Evolutionary conservation across 2,113 vertebrate species (phyloP), one percentile per base, ranked within the genome.

Genomic region (Barbus barbus): DNA sequence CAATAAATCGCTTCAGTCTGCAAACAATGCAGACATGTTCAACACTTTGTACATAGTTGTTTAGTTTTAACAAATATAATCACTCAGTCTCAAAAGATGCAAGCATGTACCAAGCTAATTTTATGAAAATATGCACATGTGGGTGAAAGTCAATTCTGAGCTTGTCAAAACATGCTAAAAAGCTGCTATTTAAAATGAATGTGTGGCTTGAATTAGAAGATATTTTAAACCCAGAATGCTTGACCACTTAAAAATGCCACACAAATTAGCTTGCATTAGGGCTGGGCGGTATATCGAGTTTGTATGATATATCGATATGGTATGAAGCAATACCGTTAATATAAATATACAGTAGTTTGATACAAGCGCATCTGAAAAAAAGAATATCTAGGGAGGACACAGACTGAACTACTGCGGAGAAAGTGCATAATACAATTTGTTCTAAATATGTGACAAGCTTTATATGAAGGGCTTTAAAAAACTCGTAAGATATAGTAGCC

Each of bases 151-250:
- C n/a, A 79, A 79, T 44, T 67, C 16, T 51, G 38, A 67, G 60
- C 18, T n/a, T 80, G 60, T 44, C 58, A 65, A 46, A 65, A 65
- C 58, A 80, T 75, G 73, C 73, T 51, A 31, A 75, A 75, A 51
- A 20, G 14, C 73, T 75, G 73, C 44, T 16, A 75, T 75, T 75
- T 44, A 26, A 67, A 73, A 73, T 18, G 7, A 75, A 75, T 12
- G 24, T 18, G 24, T 31, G n/a, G 44, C n/a, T 31, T 20, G 48
- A 18, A 51, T 31, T 20, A 16, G 18, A 75, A 20, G 24, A 31
- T 24, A 44, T 46, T 46, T 73, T 46, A 73, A 46, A 73, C 16
- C 20, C 33, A 51, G 26, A 75, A 75, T 31, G 41, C 46, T 20
- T 48, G 24, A 46, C 26, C 28, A 28, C 48, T 28, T 51, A 48